phyloP scores from a whole-genome alignment of 2,113 vertebrate species.

The Neolamprologus hecqui region DNA sequence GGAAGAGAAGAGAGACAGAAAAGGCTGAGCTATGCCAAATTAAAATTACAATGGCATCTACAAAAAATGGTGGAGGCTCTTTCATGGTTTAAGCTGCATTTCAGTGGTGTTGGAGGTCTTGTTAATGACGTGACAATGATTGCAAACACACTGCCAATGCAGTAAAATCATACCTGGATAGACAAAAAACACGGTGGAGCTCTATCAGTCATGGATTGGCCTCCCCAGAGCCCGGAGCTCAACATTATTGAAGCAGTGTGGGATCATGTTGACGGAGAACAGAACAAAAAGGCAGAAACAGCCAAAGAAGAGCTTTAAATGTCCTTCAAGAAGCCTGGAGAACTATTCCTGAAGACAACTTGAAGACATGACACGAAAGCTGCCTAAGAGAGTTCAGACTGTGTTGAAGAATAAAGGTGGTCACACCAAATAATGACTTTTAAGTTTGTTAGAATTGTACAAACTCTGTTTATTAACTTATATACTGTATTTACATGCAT shows the following conservation, averaged over 20 bases:
- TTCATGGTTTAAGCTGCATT: not conserved
- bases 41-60: not conserved
- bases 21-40: not conserved
- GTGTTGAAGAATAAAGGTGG: rapidly evolving
- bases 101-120: not conserved
- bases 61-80: not conserved
- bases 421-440: not conserved
- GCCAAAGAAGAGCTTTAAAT: rapidly evolving
- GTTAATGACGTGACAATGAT: not conserved
- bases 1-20: not conserved
- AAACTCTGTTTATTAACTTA: not conserved
- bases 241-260: not conserved
- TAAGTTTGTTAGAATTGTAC: not conserved
- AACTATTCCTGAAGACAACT: not conserved
- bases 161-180: not conserved
- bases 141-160: not conserved
- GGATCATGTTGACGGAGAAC: not conserved
- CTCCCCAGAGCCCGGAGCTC: rapidly evolving
- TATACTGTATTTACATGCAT: not conserved
- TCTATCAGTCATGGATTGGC: not conserved
- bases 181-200: rapidly evolving
- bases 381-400: not conserved
- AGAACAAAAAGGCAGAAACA: not conserved
- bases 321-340: not conserved
- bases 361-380: not conserved